These are phyloP conservation scores for Pyrocephalus nanus DNA, from an alignment of 2,797 vertebrate species.

Conservation along the genomic window DNA sequence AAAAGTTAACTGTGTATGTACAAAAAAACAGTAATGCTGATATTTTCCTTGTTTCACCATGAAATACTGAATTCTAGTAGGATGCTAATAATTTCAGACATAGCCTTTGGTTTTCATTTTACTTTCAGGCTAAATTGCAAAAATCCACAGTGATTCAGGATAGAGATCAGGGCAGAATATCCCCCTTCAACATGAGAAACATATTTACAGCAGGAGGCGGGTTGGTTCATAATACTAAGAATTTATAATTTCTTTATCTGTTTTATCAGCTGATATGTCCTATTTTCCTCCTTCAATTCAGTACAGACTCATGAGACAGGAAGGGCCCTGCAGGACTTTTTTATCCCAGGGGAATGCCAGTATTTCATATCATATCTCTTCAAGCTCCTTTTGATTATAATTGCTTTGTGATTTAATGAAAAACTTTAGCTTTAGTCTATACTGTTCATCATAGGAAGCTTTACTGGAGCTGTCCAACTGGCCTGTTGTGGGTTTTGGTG, in stretches of 20 bases:
- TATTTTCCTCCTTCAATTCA: conserved; percentile 47
- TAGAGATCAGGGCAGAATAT: conserved; percentile 12
- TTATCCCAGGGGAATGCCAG: conserved; percentile 46
- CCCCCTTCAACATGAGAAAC: neutral
- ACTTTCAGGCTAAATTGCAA: conserved; percentile 29
- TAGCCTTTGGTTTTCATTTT: conserved; percentile 26
- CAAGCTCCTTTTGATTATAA: conserved; percentile 53
- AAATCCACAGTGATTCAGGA: neutral
- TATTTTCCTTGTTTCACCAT: neutral
- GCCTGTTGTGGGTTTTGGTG: neutral
- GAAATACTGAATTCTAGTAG: neutral
- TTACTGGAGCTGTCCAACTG: neutral
- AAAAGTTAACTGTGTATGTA: neutral
- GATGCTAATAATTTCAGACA: conserved; percentile 21
- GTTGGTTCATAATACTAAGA: neutral
- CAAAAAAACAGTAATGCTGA: neutral
- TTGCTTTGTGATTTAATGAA: conserved; percentile 27
- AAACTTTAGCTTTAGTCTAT: conserved; percentile 4
- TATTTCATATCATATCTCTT: conserved; percentile 48
- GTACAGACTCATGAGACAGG: neutral
- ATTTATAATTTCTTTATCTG: conserved; percentile 34
- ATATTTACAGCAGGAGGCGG: neutral
- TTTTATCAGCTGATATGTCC: conserved; percentile 43
- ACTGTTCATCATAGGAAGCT: neutral
- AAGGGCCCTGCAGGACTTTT: conserved; percentile 34